These are phyloP conservation scores for Limanda limanda DNA, from an alignment of 2,113 vertebrate species.

Conservation along the genomic window DNA sequence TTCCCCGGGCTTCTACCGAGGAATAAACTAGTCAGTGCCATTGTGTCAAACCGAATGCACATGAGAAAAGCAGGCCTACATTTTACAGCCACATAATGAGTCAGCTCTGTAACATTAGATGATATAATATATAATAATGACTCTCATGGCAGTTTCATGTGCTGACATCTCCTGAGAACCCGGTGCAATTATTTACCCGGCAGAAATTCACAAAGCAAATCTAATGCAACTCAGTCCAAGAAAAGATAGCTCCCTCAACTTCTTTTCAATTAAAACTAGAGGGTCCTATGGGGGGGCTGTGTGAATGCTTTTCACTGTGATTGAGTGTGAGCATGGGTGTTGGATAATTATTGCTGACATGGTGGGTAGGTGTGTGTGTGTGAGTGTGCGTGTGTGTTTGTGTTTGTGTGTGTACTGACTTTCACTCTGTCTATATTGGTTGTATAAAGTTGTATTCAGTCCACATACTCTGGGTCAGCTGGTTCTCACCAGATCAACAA, in stretches of 20 bases:
- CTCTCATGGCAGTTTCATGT: slow-evolving; percentile 68
- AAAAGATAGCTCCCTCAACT: slow-evolving; percentile 56
- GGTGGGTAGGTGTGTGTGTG: slow-evolving; percentile 3
- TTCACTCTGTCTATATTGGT: too few species aligned
- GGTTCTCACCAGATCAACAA: slow-evolving; percentile 31
- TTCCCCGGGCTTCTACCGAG: background rate
- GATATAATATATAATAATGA: slow-evolving; percentile 71
- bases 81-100: slow-evolving; percentile 58
- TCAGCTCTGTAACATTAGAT: slow-evolving; percentile 63
- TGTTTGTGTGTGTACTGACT: background rate
- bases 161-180: slow-evolving; percentile 71
- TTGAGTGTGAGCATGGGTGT: slow-evolving; percentile 16
- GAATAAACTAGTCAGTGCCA: slow-evolving; percentile 19
- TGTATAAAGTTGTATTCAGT: slow-evolving; percentile 23
- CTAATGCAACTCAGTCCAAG: slow-evolving; percentile 60
- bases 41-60: slow-evolving; percentile 52
- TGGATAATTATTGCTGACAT: slow-evolving; percentile 35
- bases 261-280: slow-evolving; percentile 61
- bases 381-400: background rate
- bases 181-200: slow-evolving; percentile 71
- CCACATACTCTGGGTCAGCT: slow-evolving; percentile 31
- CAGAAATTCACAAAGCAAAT: slow-evolving; percentile 63
- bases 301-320: slow-evolving; percentile 18
- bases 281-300: slow-evolving; percentile 14
- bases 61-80: slow-evolving; percentile 40